Conservation (phyloP, 1,140 invertebrate species). For the Calephelis nemesis region DNA sequence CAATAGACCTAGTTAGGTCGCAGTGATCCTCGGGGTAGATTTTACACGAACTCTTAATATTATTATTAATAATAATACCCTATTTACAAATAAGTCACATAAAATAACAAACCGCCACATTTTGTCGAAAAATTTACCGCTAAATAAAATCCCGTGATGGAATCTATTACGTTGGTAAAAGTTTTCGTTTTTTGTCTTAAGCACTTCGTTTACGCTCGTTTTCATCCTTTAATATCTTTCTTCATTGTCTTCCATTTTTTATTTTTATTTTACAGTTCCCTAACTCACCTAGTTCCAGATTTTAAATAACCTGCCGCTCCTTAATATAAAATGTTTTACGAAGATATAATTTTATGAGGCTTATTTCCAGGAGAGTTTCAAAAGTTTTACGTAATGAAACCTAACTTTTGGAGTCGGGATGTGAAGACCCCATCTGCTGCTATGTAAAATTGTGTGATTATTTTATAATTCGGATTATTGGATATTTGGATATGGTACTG, state of each 20-base stretch:
- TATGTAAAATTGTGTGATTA: too few species aligned
- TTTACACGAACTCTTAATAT: too few species aligned
- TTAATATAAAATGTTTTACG: constrained; percentile 20
- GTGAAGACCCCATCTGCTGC: too few species aligned
- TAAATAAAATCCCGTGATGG: constrained; percentile 22
- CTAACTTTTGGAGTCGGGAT: too few species aligned
- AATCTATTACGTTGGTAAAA: constrained; percentile 19
- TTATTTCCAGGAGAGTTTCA: too few species aligned
- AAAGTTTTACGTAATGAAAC: too few species aligned
- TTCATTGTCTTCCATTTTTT: constrained; percentile 49
- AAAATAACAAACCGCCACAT: constrained; percentile 10
- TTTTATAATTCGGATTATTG: too few species aligned
- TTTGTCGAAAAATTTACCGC: constrained; percentile 13
- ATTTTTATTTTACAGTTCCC: constrained; percentile 19
- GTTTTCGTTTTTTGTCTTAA: constrained; percentile 48
- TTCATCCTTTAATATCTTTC: constrained; percentile 62
- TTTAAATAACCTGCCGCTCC: constrained; percentile 21
- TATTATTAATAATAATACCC: too few species aligned
- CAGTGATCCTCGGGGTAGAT: too few species aligned
- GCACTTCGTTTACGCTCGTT: constrained; percentile 56
- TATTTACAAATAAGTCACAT: constrained; percentile 2
- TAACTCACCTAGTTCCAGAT: constrained; percentile 23
- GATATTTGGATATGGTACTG: too few species aligned
- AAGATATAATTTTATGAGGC: too few species aligned
- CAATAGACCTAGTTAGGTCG: too few species aligned